Evolutionary conservation across 2,113 vertebrate species (phyloP), one percentile per base, ranked within the genome.

Genomic region (Chloropsis hardwickii): DNA sequence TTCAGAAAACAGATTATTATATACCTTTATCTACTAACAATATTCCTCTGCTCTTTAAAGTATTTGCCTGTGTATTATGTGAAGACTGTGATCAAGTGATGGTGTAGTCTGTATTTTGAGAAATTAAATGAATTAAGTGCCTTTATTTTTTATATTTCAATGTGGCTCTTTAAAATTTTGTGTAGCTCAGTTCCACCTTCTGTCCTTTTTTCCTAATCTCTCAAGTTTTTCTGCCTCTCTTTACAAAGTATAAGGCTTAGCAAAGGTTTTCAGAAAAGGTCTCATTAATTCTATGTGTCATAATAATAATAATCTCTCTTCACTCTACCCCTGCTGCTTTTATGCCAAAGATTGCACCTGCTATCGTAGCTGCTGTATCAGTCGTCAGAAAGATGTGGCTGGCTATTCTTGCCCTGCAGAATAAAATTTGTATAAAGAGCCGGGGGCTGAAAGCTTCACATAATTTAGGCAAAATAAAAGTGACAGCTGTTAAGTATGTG

Each of bases 281-380:
- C 71, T 95, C 79, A 86, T 93, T 96, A 96, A 93, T 94, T 93
- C 45, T 48, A 15, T 71, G 47, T 90, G 71, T 85, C 74, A 77
- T 37, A 83, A 31, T 58, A 93, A 90, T 51, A 93, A 91, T 92
- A 81, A 94, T 88, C 27, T 81, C 9, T 91, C 27, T 87, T 92
- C 57, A 11, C 23, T 74, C 22, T 81, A 60, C 24, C n/a, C 40
- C 40, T 0, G 14, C 69, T 97, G 83, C 57, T 97, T 88, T 86
- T 73, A 54, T 92, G 67, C 25, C 71, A 90, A 77, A 88, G 42
- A 88, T n/a, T 92, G 60, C 62, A 90, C 37, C 48, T 92, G 80
- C n/a, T 89, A 78, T 90, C 69, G 28, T 37, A 78, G 60, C 42
- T 86, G 56, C 19, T 44, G 35, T 71, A 92, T 78, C 60, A 78